These are phyloP conservation scores for Oreonectes daqikongensis DNA, from an alignment of 2,797 vertebrate species.

Conservation along the genomic window DNA sequence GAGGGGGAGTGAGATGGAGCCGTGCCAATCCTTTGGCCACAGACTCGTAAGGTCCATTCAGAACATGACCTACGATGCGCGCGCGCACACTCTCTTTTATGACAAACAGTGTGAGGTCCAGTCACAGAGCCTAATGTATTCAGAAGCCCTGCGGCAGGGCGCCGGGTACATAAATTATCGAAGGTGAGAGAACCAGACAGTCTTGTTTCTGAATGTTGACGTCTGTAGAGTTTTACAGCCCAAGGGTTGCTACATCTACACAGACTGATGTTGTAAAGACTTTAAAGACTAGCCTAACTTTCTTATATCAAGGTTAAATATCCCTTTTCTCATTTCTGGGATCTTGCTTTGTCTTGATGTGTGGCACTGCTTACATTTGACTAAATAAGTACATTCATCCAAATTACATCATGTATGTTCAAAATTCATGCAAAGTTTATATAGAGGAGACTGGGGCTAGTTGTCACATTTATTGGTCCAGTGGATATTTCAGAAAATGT, in stretches of 20 bases:
- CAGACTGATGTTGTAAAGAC: conserved; percentile 40
- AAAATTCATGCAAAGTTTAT: neutral
- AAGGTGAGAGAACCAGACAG: conserved; percentile 38
- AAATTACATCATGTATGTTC: neutral
- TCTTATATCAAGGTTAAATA: conserved; percentile 25
- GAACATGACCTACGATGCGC: conserved; percentile 35
- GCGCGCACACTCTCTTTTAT: conserved; percentile 7
- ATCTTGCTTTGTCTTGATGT: neutral
- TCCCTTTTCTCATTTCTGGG: conserved; percentile 4
- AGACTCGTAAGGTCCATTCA: conserved; percentile 27
- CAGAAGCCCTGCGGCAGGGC: conserved; percentile 58
- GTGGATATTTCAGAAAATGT: neutral
- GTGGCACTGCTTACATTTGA: neutral
- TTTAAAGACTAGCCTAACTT: conserved; percentile 21
- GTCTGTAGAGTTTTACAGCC: conserved; percentile 47
- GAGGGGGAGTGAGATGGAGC: conserved; percentile 9
- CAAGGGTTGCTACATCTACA: conserved; percentile 35
- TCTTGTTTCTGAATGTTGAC: conserved; percentile 54
- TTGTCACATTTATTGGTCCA: neutral
- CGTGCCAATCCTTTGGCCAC: conserved; percentile 28
- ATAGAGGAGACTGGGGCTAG: neutral
- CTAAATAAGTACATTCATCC: neutral
- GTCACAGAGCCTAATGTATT: conserved; percentile 52
- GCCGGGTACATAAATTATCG: conserved; percentile 64
- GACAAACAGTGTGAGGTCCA: conserved; percentile 54